phyloP scores from a whole-genome alignment of 1,140 invertebrate species.

The Galendromus occidentalis region DNA sequence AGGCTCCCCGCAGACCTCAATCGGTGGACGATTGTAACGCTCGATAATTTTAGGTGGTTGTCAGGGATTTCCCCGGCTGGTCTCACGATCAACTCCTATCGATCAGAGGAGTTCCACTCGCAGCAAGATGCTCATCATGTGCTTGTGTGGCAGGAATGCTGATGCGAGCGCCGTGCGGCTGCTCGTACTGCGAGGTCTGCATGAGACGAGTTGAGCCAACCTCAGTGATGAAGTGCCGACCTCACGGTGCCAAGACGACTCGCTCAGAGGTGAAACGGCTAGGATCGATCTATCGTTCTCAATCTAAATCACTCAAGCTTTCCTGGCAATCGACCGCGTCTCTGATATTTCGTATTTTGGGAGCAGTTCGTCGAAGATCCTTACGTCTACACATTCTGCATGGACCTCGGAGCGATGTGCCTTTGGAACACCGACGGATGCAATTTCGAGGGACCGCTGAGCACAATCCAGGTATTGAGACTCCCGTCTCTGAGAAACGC shows the following conservation, averaged over 20 bases:
- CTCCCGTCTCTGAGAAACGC: background rate
- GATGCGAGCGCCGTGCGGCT: background rate
- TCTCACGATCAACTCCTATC: background rate
- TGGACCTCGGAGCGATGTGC: background rate
- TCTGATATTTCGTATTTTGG: background rate
- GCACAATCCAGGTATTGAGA: background rate
- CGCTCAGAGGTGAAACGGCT: background rate
- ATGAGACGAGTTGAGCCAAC: background rate
- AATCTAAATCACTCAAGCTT: background rate
- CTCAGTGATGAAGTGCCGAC: background rate
- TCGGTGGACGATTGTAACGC: too few relatives aligned
- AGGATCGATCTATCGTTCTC: background rate
- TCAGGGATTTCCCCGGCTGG: conserved; percentile 1
- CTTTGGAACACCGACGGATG: background rate
- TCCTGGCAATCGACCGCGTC: too few relatives aligned
- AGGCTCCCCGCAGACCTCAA: too few relatives aligned
- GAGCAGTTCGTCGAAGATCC: conserved; percentile 3
- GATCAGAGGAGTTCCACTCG: background rate
- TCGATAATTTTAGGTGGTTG: background rate
- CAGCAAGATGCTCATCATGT: background rate
- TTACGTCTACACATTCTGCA: background rate
- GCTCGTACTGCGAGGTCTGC: background rate
- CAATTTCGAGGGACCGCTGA: background rate
- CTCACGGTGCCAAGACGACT: background rate
- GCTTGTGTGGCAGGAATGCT: background rate